Percentiles rank a stretch among this genome's conserved stretches.
These are phyloP conservation scores for Solenopsis fugax DNA, from an alignment of 1,140 invertebrate species.

Conservation along the genomic window DNA sequence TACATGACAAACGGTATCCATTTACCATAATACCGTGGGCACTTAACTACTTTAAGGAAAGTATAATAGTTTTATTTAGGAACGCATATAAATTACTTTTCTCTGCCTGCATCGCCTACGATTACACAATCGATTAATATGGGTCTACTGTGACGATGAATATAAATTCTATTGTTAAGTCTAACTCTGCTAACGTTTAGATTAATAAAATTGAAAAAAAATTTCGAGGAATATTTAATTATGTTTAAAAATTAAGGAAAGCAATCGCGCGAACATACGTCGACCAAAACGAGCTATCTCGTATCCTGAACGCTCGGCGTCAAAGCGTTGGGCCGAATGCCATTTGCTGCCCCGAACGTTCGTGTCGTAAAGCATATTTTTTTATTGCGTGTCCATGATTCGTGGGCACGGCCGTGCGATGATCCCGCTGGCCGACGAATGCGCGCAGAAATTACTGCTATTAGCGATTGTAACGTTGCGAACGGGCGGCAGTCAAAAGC, in stretches of 20 bases:
- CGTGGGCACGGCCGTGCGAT: conserved; percentile 65
- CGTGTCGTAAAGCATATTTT: conserved; percentile 71
- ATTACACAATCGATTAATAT: conserved; percentile 15
- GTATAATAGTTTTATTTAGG: background rate
- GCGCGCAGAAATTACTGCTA: conserved; percentile 73
- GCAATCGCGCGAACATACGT: background rate
- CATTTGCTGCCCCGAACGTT: conserved; percentile 58
- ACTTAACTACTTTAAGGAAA: conserved; percentile 27
- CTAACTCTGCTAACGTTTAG: background rate
- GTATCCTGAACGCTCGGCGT: background rate
- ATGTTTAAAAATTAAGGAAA: background rate
- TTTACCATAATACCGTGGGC: background rate
- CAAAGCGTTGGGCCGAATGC: conserved; percentile 39
- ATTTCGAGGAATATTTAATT: background rate
- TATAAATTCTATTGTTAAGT: background rate
- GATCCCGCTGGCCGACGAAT: conserved; percentile 56
- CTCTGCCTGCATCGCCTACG: background rate
- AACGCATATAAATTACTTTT: background rate
- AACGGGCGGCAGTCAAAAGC: conserved; percentile 66
- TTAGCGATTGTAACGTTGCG: conserved; percentile 75
- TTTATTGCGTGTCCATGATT: conserved; percentile 69
- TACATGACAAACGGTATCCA: conserved; percentile 21
- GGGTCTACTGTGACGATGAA: background rate
- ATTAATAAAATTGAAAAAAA: conserved; percentile 6
- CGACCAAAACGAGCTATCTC: background rate